phyloP scores from a whole-genome alignment of 2,113 vertebrate genomes.

The Nymphicus hollandicus region DNA sequence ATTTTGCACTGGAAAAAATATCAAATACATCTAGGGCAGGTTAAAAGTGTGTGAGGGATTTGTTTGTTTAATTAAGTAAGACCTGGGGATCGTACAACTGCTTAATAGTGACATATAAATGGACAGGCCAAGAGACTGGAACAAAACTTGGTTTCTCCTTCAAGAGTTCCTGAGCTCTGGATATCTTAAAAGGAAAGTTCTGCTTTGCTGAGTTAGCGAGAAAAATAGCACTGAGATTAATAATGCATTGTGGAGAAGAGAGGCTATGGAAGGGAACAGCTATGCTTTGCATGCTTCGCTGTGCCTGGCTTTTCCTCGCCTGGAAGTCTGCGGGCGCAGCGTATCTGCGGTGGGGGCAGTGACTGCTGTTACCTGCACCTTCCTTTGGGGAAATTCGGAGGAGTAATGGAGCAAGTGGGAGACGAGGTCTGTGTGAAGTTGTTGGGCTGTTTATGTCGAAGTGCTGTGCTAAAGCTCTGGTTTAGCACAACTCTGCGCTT shows the following conservation, averaged over 20 bases:
- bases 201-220: neutral
- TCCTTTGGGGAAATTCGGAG: neutral
- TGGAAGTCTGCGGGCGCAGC: neutral
- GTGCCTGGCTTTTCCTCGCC: neutral
- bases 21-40: neutral
- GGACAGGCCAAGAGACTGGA: neutral
- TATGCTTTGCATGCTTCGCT: neutral
- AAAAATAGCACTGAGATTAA: neutral
- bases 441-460: neutral
- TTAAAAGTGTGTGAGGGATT: neutral
- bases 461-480: neutral
- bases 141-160: neutral
- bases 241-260: neutral
- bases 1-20: neutral
- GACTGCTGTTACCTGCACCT: neutral
- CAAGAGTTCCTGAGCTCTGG: fast-evolving
- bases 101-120: neutral
- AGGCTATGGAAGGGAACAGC: neutral
- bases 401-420: neutral
- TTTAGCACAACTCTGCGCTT: neutral
- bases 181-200: neutral
- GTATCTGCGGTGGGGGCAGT: neutral
- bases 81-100: neutral
- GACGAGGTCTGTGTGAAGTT: neutral
- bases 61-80: neutral